Evolutionary conservation across 2,113 vertebrate genomes (phyloP).

Genomic region (Apus apus): DNA sequence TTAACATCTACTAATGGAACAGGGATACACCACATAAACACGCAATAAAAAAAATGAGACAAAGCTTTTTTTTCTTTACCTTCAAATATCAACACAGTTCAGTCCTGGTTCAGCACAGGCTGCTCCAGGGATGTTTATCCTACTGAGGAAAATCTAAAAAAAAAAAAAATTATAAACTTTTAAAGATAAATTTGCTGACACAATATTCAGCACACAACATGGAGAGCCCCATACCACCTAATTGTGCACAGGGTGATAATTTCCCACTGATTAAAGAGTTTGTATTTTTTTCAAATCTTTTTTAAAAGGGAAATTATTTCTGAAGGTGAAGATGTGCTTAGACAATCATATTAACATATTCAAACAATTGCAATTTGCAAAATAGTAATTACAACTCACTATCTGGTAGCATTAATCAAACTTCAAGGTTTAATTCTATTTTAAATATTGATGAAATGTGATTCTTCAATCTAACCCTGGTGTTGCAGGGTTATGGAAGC

Average conservation of each 20-base stretch:
- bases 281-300: conserved; percentile 68
- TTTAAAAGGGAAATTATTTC: conserved; percentile 80
- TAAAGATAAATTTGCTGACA: conserved; percentile 41
- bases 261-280: conserved; percentile 85
- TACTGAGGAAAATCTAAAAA: neutral
- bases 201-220: conserved; percentile 26
- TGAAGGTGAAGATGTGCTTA: conserved; percentile 89
- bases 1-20: neutral
- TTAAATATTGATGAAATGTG: conserved; percentile 90
- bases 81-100: neutral
- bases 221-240: conserved; percentile 28
- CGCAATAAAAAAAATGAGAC: neutral
- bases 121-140: neutral
- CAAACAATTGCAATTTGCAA: conserved; percentile 83
- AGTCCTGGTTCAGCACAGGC: neutral
- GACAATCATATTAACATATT: conserved; percentile 88
- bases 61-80: neutral
- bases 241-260: conserved; percentile 79
- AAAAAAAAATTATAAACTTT: conserved; percentile 60
- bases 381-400: conserved; percentile 88
- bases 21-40: neutral
- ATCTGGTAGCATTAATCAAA: conserved; percentile 82
- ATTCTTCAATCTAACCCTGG: conserved; percentile 80
- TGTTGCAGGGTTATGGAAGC: conserved; percentile 79
- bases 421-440: conserved; percentile 87